phyloP scores from a whole-genome alignment of 2,113 vertebrate genomes.

The Callipepla squamata region DNA sequence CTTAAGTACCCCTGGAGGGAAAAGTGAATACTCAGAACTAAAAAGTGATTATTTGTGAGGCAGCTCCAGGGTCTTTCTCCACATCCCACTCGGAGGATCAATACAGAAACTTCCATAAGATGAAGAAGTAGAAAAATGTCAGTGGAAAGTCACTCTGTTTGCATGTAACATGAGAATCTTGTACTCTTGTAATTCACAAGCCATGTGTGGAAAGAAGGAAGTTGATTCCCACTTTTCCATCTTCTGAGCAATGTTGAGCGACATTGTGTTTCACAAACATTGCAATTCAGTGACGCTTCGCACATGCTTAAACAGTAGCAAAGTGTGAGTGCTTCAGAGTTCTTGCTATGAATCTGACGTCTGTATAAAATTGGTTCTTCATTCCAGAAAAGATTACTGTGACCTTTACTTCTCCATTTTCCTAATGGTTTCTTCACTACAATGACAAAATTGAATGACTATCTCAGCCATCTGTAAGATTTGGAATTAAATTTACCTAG shows the following conservation, averaged over 20 bases:
- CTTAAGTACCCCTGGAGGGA: neutral
- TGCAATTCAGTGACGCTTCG: neutral
- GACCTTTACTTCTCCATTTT: constrained; percentile 62
- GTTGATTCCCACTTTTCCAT: neutral
- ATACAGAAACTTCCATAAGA: neutral
- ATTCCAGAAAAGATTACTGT: constrained; percentile 33
- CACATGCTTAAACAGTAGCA: neutral
- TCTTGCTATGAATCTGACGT: constrained; percentile 40
- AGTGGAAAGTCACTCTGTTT: neutral
- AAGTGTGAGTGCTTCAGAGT: neutral
- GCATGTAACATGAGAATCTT: neutral
- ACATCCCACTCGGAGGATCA: neutral
- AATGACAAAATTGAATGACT: constrained; percentile 63
- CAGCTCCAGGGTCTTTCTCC: neutral
- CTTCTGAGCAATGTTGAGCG: neutral
- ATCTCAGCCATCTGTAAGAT: constrained; percentile 46
- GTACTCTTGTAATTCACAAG: neutral
- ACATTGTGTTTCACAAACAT: neutral
- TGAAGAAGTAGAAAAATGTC: neutral
- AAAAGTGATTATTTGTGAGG: neutral
- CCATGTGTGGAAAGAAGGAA: fast-evolving
- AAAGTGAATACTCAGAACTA: neutral
- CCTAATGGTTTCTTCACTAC: constrained; percentile 70
- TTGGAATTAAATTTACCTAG: constrained; percentile 72
- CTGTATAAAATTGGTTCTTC: constrained; percentile 52